These are phyloP conservation scores for Caerostris darwini DNA, from an alignment of 1,140 invertebrate species.

Conservation along the genomic window DNA sequence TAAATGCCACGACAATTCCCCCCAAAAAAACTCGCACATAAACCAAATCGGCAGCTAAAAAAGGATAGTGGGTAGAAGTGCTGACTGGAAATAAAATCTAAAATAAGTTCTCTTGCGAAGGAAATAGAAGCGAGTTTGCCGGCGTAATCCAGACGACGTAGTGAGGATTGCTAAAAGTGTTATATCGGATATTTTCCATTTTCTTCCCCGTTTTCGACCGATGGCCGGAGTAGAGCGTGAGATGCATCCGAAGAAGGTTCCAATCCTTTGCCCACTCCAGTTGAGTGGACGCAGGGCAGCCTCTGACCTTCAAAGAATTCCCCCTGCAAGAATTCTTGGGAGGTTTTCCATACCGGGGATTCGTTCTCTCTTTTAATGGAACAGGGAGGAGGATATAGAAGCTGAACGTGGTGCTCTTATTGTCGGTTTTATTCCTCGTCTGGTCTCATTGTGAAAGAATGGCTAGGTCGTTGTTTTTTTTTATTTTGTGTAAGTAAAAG, in stretches of 20 bases:
- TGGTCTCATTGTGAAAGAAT: neutral
- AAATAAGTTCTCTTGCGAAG: neutral
- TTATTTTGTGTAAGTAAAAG: too few species aligned
- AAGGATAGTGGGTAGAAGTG: too few species aligned
- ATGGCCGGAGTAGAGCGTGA: neutral
- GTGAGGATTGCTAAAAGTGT: constrained; percentile 48
- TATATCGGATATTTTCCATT: constrained; percentile 55
- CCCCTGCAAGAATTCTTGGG: neutral
- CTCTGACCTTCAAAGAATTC: constrained; percentile 47
- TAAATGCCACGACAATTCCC: neutral
- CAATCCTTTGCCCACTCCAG: constrained; percentile 38
- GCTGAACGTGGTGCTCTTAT: neutral
- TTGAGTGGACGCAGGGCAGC: constrained; percentile 7
- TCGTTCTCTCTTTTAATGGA: neutral
- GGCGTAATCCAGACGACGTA: constrained; percentile 31
- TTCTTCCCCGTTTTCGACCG: neutral
- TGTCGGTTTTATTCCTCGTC: neutral
- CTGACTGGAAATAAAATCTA: constrained; percentile 28
- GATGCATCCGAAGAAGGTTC: neutral
- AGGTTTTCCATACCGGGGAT: neutral
- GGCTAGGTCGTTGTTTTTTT: too few species aligned
- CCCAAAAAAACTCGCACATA: neutral
- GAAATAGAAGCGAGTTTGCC: neutral
- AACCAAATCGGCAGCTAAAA: neutral
- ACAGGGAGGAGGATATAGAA: neutral